Evolutionary conservation across 2,797 vertebrate species (phyloP).

Genomic region (Chelon auratus): DNA sequence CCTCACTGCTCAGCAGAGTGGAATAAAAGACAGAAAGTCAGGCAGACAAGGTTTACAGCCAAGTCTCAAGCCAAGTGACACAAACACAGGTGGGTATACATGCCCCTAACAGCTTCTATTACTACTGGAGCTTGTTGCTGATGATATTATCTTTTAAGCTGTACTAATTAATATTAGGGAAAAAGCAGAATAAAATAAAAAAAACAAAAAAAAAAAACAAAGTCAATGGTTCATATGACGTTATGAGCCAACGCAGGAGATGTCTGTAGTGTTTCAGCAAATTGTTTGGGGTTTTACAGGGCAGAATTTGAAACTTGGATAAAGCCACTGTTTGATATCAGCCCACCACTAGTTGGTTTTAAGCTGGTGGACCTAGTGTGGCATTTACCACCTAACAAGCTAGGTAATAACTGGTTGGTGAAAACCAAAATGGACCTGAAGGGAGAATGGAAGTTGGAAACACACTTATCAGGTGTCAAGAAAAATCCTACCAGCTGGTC

Average conservation of each 20-base stretch:
- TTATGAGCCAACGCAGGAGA: not conserved
- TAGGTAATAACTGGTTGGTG: not conserved
- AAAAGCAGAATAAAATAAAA: not conserved
- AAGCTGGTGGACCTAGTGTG: not conserved
- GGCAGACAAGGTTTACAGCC: constrained; percentile 8
- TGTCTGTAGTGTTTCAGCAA: not conserved
- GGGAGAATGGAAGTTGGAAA: no score
- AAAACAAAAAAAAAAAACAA: not conserved
- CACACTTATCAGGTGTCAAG: no score
- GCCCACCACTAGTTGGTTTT: not conserved
- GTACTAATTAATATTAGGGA: not conserved
- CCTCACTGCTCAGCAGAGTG: constrained; percentile 33
- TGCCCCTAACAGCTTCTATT: not conserved
- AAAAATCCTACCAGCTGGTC: no score
- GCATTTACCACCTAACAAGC: not conserved
- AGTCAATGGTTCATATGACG: no score
- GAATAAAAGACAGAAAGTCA: constrained; percentile 23
- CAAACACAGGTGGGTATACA: constrained; percentile 10
- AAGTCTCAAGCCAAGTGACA: not conserved
- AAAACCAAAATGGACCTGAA: not conserved
- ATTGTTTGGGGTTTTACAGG: not conserved
- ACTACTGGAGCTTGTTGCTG: not conserved
- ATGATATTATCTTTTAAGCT: not conserved
- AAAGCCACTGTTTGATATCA: not conserved
- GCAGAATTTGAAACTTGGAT: not conserved